Conservation (phyloP, 2,888 invertebrate genomes). For the Agrotis ipsilon region DNA sequence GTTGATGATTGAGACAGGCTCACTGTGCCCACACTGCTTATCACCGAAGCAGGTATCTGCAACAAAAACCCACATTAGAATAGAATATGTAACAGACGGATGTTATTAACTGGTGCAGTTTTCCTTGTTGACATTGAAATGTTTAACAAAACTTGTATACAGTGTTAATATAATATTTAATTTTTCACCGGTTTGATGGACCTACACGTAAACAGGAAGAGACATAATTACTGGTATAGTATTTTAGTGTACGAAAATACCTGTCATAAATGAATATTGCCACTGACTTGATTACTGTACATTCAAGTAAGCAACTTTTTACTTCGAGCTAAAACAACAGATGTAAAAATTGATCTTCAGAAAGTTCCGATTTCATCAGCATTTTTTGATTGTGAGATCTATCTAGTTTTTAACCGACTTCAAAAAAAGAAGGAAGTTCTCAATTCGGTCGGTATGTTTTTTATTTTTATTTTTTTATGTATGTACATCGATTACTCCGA, state of each 20-base stretch:
- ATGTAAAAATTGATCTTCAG: too few relatives aligned
- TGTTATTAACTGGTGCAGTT: conserved; percentile 12
- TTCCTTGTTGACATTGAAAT: conserved; percentile 52
- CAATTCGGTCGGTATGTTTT: too few relatives aligned
- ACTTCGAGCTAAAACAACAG: too few relatives aligned
- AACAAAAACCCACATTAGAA: conserved; percentile 60
- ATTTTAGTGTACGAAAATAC: conserved; percentile 3
- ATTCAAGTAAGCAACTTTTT: too few relatives aligned
- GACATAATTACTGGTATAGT: background rate
- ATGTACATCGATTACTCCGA: too few relatives aligned
- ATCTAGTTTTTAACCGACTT: too few relatives aligned
- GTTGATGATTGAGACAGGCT: conserved; percentile 87
- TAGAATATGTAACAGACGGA: background rate
- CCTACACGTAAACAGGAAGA: conserved; percentile 35
- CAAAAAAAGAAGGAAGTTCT: too few relatives aligned
- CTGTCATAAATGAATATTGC: too few relatives aligned
- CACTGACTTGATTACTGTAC: too few relatives aligned
- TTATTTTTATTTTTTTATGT: too few relatives aligned
- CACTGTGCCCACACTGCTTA: conserved; percentile 91
- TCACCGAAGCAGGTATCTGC: conserved; percentile 91
- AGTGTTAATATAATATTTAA: conserved; percentile 11
- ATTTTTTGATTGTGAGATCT: too few relatives aligned
- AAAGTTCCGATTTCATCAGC: too few relatives aligned
- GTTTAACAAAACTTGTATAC: conserved; percentile 6
- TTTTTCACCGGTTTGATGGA: conserved; percentile 16